A percentile compares a stretch with the other conserved stretches of the same genome.
These are phyloP conservation scores for Pogoniulus pusillus DNA, from an alignment of 2,797 vertebrate species.

Conservation along the genomic window DNA sequence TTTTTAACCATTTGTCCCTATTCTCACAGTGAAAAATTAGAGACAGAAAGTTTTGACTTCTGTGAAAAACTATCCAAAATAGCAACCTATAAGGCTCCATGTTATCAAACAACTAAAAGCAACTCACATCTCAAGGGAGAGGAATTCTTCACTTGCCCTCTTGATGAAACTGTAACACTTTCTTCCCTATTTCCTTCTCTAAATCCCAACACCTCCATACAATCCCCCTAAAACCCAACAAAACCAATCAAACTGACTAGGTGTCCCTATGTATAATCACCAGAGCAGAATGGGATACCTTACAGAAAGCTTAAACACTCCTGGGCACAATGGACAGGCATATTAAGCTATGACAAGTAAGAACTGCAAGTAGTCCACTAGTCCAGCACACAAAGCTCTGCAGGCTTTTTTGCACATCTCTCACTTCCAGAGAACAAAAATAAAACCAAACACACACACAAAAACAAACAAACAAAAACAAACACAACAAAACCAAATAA, in stretches of 20 bases:
- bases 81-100: accelerated
- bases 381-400: not conserved
- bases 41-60: not conserved
- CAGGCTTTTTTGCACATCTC: not conserved
- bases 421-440: not conserved
- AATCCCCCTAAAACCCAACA: not conserved
- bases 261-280: not conserved
- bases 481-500: no score
- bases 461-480: no score
- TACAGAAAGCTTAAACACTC: not conserved
- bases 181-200: not conserved
- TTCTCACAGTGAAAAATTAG: not conserved
- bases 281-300: not conserved
- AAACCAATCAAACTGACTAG: not conserved
- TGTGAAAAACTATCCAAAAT: not conserved
- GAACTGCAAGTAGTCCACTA: not conserved
- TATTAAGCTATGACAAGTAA: not conserved
- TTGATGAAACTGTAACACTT: accelerated
- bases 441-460: no score
- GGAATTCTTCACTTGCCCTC: not conserved
- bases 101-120: not conserved
- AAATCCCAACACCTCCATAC: not conserved
- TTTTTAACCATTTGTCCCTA: not conserved
- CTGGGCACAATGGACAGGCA: not conserved
- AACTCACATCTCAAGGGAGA: not conserved